Percentiles rank a stretch among this genome's conserved stretches.
These are phyloP conservation scores for Ganaspis sp. DNA, from an alignment of 1,140 invertebrate genomes.

Conservation along the genomic window DNA sequence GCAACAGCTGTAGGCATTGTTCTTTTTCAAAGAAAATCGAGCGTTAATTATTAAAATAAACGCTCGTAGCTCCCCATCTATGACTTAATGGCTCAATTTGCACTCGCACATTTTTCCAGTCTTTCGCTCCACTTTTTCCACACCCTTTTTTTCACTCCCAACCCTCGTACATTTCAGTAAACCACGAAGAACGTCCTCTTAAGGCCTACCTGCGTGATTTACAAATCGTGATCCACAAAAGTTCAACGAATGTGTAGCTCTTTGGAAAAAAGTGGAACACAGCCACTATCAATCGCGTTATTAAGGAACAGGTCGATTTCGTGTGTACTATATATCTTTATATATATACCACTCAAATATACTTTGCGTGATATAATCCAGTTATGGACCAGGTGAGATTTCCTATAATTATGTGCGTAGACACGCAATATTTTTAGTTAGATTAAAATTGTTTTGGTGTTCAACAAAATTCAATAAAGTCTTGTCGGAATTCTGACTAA, in stretches of 20 bases:
- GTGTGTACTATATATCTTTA: not conserved
- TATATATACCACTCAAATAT: not conserved
- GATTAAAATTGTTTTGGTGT: too few relatives aligned
- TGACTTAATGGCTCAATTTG: not conserved
- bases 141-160: not conserved
- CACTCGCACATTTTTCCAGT: constrained; percentile 12
- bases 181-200: not conserved
- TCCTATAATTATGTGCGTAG: constrained; percentile 7
- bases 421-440: not conserved
- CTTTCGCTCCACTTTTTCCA: not conserved
- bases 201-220: constrained; percentile 28
- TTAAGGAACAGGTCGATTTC: constrained; percentile 17
- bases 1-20: too few relatives aligned
- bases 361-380: constrained; percentile 31
- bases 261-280: constrained; percentile 31
- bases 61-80: not conserved
- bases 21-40: not conserved
- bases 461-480: too few relatives aligned
- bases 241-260: constrained; percentile 5
- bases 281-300: constrained; percentile 38
- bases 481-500: too few relatives aligned
- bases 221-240: constrained; percentile 24
- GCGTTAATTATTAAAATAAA: not conserved
- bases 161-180: constrained; percentile 5
- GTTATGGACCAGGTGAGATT: constrained; percentile 9